Evolutionary conservation across 2,797 vertebrate genomes (phyloP).

Genomic region (Falco rusticolus): DNA sequence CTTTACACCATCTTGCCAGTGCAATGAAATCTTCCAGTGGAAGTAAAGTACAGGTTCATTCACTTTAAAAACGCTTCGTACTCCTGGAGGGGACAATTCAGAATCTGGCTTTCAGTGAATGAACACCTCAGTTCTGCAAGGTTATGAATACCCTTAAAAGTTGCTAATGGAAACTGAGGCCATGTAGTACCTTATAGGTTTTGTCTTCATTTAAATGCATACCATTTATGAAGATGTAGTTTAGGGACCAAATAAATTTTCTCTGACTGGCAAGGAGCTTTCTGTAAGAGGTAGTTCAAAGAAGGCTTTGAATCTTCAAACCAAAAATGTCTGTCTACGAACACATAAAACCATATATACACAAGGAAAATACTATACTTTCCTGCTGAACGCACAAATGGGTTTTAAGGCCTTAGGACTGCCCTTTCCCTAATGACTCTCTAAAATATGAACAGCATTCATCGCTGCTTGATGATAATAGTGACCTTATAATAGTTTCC

Average conservation of each 20-base stretch:
- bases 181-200: not conserved
- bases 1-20: not conserved
- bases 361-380: not conserved
- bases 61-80: not conserved
- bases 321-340: not conserved
- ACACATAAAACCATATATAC: not conserved
- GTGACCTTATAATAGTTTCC: conserved; percentile 76
- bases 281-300: not conserved
- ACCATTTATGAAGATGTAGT: not conserved
- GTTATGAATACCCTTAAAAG: not conserved
- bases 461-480: conserved; percentile 50
- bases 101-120: not conserved
- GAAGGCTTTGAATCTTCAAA: not conserved
- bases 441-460: conserved; percentile 65
- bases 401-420: not conserved
- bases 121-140: not conserved
- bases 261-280: not conserved
- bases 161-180: not conserved
- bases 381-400: not conserved
- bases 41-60: not conserved
- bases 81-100: not conserved
- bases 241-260: not conserved
- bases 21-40: not conserved
- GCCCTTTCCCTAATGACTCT: conserved; percentile 47
- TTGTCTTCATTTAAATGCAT: not conserved